Percentiles rank a stretch among this genome's conserved stretches.
Evolutionary conservation across 2,797 vertebrate species (phyloP).

Genomic region (Neoniphon sammara): DNA sequence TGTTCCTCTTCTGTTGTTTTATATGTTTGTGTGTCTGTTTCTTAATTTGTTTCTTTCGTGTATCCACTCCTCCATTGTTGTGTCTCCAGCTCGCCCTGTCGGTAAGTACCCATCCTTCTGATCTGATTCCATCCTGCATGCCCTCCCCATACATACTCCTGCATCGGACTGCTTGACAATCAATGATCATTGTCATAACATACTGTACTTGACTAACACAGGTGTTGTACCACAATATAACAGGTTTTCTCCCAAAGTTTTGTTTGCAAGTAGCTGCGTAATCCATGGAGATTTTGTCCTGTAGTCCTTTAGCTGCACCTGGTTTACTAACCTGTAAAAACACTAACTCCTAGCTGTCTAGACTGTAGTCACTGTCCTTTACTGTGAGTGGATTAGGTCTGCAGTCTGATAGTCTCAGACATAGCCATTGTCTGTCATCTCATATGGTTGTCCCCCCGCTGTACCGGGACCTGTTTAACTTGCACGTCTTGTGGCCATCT

Average conservation of each 20-base stretch:
- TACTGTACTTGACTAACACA: slow-evolving; percentile 63
- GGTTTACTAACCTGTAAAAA: slow-evolving; percentile 58
- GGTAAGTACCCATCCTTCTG: slow-evolving; percentile 99
- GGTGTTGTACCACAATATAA: slow-evolving; percentile 31
- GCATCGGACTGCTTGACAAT: slow-evolving; percentile 64
- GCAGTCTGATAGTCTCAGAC: slow-evolving; percentile 51
- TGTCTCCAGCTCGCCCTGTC: slow-evolving; percentile 97
- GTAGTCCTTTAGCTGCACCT: slow-evolving; percentile 15
- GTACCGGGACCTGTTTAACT: slow-evolving; percentile 65
- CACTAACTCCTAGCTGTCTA: slow-evolving; percentile 41
- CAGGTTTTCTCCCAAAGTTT: neutral
- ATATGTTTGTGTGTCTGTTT: slow-evolving; percentile 66
- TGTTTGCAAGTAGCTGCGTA: slow-evolving; percentile 18
- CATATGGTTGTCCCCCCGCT: slow-evolving; percentile 55
- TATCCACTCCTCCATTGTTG: slow-evolving; percentile 97
- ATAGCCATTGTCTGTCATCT: slow-evolving; percentile 45
- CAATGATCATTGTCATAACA: slow-evolving; percentile 75
- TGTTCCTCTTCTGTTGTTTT: slow-evolving; percentile 80
- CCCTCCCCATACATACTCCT: slow-evolving; percentile 70
- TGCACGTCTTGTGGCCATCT: slow-evolving; percentile 72
- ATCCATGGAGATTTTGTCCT: neutral
- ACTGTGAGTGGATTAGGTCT: slow-evolving; percentile 31
- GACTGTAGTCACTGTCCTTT: slow-evolving; percentile 24
- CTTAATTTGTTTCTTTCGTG: slow-evolving; percentile 74
- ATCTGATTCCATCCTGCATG: slow-evolving; percentile 90